Base-by-base conservation (phyloP, 2,888 invertebrate genomes). In the Perithous albicinctus region DNA sequence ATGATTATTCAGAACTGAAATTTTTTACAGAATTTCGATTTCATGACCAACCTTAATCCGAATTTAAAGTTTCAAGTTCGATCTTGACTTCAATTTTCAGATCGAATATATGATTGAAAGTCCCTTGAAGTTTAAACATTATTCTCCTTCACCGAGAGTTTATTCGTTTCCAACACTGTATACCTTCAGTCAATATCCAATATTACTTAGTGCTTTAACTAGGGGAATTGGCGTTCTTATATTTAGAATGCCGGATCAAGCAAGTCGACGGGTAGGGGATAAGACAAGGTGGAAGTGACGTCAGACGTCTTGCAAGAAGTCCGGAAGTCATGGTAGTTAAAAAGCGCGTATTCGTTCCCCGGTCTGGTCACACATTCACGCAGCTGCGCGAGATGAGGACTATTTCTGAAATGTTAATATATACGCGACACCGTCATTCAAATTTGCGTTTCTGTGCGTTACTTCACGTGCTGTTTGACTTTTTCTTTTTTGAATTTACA, bases 261-360 rank as follows among this genome's bases (percentile, higher is more conserved):
- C 46, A 20, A 54, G 54, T 18, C 12, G 26, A 5, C 26, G 38
- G 15, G 18, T 10, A 54, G 32, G 23, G 29, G 10, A 26, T 35
- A 35, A 73, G 54, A 78, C 59, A 75, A 80, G 82, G 80, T 76
- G 70, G 76, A 82, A 80, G 78, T 88, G 85, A 86, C 86, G 87
- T 87, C 86, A 85, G 64, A 82, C 80, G 48, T 72, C 72, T 75
- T 66, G 85, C 83, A 81, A 66, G 29, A 38, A 61, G 51, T 79
- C 85, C 89, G 89, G 89, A 89, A 89, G 88, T 88, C 80, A 72
- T 78, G 86, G 87, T 84, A 84, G 85, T 88, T 86, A 87, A 85
- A 85, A 84, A 67, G 79, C 77, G 59, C 59, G 29, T 32, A 63
- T 73, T 82, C 76, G 78, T 41, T 51, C 66, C 18, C 20, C 66